Evolutionary conservation across 2,888 invertebrate species (phyloP).

Genomic region (Pteria penguin): DNA sequence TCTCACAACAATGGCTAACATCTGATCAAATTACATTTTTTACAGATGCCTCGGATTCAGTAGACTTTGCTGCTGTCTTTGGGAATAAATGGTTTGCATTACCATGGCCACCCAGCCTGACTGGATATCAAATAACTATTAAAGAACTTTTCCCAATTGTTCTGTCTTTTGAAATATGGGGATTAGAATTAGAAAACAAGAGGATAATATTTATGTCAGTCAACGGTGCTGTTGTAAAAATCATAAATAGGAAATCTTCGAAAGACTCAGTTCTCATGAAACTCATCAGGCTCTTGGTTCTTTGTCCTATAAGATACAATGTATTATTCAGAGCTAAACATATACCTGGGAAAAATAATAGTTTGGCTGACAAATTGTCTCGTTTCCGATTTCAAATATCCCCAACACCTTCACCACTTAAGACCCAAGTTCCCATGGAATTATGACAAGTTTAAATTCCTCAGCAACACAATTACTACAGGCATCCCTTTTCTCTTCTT

Average conservation of each 20-base stretch:
- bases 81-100: too few relatives aligned
- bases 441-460: not conserved
- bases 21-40: constrained; percentile 13
- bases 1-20: constrained; percentile 23
- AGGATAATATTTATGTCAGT: constrained; percentile 39
- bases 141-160: too few relatives aligned
- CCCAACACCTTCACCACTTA: constrained; percentile 9
- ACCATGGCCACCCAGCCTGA: not conserved
- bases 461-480: too few relatives aligned
- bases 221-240: constrained; percentile 29
- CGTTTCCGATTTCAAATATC: constrained; percentile 1
- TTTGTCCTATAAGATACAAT: constrained; percentile 18
- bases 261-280: constrained; percentile 28
- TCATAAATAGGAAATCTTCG: constrained; percentile 39
- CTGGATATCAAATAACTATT: not conserved
- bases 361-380: too few relatives aligned
- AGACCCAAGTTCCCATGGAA: not conserved
- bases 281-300: constrained; percentile 28
- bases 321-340: constrained; percentile 25
- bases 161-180: constrained; percentile 39
- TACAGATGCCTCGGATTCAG: too few relatives aligned
- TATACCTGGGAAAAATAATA: too few relatives aligned
- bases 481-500: not conserved
- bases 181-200: constrained; percentile 26
- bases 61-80: too few relatives aligned